Evolutionary conservation across 2,113 vertebrate genomes (phyloP), one percentile per base, ranked within the genome.

Genomic region (Brachyhypopomus gauderio): DNA sequence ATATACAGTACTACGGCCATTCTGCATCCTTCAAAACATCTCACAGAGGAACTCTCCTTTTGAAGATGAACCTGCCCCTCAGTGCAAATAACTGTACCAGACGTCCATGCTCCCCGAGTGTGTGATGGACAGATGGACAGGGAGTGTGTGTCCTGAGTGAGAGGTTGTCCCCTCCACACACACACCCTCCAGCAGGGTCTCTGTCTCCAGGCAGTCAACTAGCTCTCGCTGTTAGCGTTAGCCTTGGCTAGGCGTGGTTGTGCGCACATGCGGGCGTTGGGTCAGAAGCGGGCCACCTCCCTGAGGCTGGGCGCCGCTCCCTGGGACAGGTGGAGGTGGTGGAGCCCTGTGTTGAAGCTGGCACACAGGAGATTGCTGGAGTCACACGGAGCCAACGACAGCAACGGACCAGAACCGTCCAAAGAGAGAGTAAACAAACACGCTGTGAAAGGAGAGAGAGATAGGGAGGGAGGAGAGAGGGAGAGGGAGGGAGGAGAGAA

Each of bases 321-420:
- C 67, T 87, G 87, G 19, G 85, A 85, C 69, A 93, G 27, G 66
- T 92, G 89, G 9, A 99, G 95, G 0, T 96, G 87, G 77, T 95
- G 95, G 79, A 97, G 92, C 34, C 96, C 96, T 0, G 86, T 88
- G 91, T 89, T 93, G 78, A 94, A 95, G 86, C 94, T 96, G 89
- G 96, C 95, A n/a, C 97, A 98, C 79, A 98, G 89, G 63, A 98
- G 88, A 1, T 87, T 94, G 79, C 60, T 62, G 72, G 87, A 85
- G 87, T 96, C 92, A 0, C 90, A 94, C 27, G 91, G 88, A 0
- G 94, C 93, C 86, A 99, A 87, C 0, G 95, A 95, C 16, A 93
- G 90, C 88, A 98, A 89, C 0, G 96, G 93, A 25, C 97, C 97
- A 0, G 95, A 92, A 45, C 96, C 95, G 23, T 96, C 95, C 69